A percentile compares a stretch with the other conserved stretches of the same genome.
These are phyloP conservation scores for Grapholita molesta DNA, from an alignment of 1,140 invertebrate genomes.

Conservation along the genomic window DNA sequence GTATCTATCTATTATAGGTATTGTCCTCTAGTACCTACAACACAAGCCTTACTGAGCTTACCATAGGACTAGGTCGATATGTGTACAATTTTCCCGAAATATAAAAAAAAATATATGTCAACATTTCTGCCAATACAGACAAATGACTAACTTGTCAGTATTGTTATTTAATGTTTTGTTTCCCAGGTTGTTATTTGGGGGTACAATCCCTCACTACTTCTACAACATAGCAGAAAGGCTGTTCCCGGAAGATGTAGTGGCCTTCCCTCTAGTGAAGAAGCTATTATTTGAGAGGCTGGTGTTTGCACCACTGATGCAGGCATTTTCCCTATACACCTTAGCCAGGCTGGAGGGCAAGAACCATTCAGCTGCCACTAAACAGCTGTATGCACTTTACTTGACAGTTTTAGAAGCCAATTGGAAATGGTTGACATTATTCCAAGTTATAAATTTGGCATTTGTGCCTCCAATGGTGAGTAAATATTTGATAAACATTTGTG, in stretches of 20 bases:
- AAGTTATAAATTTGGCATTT: slow-evolving; percentile 84
- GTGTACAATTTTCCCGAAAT: too few species aligned
- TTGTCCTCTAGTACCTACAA: too few species aligned
- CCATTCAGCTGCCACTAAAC: slow-evolving; percentile 79
- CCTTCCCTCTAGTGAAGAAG: slow-evolving; percentile 77
- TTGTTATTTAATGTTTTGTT: slow-evolving; percentile 24
- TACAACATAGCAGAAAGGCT: slow-evolving; percentile 80
- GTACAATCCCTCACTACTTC: slow-evolving; percentile 85
- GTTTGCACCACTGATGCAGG: slow-evolving; percentile 84
- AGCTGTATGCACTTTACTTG: slow-evolving; percentile 80
- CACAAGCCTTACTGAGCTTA: too few species aligned
- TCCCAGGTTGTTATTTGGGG: slow-evolving; percentile 83
- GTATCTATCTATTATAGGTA: too few species aligned
- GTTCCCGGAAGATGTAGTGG: slow-evolving; percentile 77
- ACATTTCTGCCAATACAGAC: too few species aligned
- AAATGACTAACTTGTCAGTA: background rate
- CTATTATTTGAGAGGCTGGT: slow-evolving; percentile 83
- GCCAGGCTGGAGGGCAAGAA: slow-evolving; percentile 85
- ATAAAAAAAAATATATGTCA: too few species aligned
- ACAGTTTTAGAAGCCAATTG: slow-evolving; percentile 83
- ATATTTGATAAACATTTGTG: slow-evolving; percentile 1
- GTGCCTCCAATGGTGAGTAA: slow-evolving; percentile 84
- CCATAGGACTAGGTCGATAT: too few species aligned
- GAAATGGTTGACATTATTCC: slow-evolving; percentile 85
- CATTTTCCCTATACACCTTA: slow-evolving; percentile 83